Base-by-base conservation (phyloP, 2,797 vertebrate species). In the Cuculus canorus region DNA sequence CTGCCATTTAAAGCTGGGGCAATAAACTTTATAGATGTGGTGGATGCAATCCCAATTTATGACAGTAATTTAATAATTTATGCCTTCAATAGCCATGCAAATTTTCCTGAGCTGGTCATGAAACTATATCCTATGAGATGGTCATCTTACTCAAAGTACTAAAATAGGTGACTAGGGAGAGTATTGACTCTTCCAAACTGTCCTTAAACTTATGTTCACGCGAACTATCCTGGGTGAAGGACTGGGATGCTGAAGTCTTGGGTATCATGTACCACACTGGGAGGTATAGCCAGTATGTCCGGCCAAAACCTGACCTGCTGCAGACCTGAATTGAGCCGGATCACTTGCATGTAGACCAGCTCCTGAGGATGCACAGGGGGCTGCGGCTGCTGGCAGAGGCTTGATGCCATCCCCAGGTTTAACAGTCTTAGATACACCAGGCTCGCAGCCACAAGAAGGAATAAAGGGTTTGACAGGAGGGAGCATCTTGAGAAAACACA, bases 401-500 rank as follows among this genome's bases (percentile, higher is more conserved):
- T 81, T 2, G 1, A n/a, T 17, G 28, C 47, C 2, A 0, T 50
- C 56, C 33, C 21, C n/a, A 50, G n/a, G 18, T 65, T 50, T 54
- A 43, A 43, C 23, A 54, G 39, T 43, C 32, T 69, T 60, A 17
- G 23, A 47, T 81, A 47, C 88, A 70, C 7, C 3, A 14, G 17
- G n/a, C 45, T 78, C 8, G 17, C 21, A 73, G 61, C 25, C 23
- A 13, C 0, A 1, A 37, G 70, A 25, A 84, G 5, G 7, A 45
- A 56, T 33, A 30, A 64, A 72, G 27, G 5, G 5, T 59, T 59
- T 35, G 32, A 17, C 32, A 64, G 69, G 16, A 3, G 3, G 45
- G 30, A 57, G 19, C 7, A 45, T 45, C 17, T 39, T 0, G 0
- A 54, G 68, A 45, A 22, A 57, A 39, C 2, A 2, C 1, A 1